A percentile compares a stretch with the other conserved stretches of the same genome.
Conservation (phyloP, 1,140 invertebrate genomes). For the Atta colombica region DNA sequence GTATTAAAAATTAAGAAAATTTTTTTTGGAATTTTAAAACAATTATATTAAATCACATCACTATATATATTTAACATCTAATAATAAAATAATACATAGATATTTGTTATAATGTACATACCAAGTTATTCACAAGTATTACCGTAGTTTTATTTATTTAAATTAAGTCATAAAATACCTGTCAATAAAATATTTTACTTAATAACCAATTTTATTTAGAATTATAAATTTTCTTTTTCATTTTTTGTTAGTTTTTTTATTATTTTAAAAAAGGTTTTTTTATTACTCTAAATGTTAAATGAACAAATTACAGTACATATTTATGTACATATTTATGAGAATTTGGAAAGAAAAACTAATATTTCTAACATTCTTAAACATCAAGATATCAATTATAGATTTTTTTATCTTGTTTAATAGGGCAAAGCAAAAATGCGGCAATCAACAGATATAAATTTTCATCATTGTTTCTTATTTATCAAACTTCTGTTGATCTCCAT, state of each 20-base stretch:
- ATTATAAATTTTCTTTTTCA: neutral
- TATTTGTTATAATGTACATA: conserved; percentile 1
- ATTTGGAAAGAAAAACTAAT: neutral
- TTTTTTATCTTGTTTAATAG: conserved; percentile 2
- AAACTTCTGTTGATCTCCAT: neutral
- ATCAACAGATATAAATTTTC: neutral
- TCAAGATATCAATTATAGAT: neutral
- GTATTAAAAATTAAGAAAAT: neutral
- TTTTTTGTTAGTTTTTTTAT: neutral
- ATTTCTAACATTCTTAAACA: neutral
- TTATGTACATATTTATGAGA: too few species aligned
- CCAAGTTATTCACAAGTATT: neutral
- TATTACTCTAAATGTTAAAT: neutral
- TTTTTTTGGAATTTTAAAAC: neutral
- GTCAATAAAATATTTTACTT: neutral
- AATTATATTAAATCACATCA: conserved; percentile 2
- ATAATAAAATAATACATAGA: neutral
- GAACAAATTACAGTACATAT: neutral
- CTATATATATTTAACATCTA: neutral
- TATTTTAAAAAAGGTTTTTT: neutral
- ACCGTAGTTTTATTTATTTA: neutral
- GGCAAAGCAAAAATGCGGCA: neutral
- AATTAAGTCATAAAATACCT: too few species aligned
- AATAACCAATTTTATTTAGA: neutral
- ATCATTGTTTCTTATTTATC: neutral